Percentiles rank a stretch among this genome's conserved stretches.
Conservation (phyloP, 2,888 invertebrate species). For the Galerucella calmariensis region DNA sequence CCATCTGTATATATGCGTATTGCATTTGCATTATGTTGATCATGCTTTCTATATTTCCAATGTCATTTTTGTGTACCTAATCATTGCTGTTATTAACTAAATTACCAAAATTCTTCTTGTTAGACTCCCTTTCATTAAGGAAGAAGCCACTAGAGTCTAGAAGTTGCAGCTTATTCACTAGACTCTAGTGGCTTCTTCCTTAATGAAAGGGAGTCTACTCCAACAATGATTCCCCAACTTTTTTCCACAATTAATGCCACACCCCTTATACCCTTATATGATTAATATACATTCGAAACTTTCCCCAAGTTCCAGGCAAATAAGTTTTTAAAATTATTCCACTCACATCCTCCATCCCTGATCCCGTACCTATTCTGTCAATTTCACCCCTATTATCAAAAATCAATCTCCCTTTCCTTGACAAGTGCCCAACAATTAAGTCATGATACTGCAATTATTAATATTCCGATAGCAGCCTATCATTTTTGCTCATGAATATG, state of each 20-base stretch:
- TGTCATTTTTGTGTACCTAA: too few species aligned
- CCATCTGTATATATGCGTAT: too few species aligned
- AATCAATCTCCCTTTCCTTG: conserved; percentile 2
- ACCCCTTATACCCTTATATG: background rate
- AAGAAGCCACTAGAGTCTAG: too few species aligned
- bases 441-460: conserved; percentile 26
- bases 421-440: conserved; percentile 21
- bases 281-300: conserved; percentile 7
- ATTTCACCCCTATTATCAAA: conserved; percentile 8
- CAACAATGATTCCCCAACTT: background rate
- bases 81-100: too few species aligned
- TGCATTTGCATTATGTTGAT: too few species aligned
- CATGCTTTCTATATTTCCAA: too few species aligned
- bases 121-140: too few species aligned
- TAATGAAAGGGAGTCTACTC: background rate
- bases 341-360: conserved; percentile 8
- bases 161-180: too few species aligned
- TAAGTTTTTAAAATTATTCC: conserved; percentile 19
- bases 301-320: conserved; percentile 2
- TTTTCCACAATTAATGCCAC: background rate
- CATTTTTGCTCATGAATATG: conserved; percentile 22
- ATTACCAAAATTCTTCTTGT: too few species aligned
- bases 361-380: conserved; percentile 7
- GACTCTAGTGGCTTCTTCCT: too few species aligned
- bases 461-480: conserved; percentile 20